Conservation (phyloP, 2,113 vertebrate species). For the Clupea harengus region DNA sequence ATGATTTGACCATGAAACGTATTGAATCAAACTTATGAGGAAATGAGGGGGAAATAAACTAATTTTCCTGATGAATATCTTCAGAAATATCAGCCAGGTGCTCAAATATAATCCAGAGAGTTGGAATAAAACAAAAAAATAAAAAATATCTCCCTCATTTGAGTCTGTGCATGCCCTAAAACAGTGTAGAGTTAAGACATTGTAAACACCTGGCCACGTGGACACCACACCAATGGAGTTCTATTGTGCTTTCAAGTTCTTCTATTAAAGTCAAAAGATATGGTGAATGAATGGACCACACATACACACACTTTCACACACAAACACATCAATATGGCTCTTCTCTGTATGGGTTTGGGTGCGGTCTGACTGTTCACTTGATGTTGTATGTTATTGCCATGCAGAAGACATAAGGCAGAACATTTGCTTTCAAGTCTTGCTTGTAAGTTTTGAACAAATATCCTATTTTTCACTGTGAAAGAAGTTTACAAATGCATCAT, state of each 20-base stretch:
- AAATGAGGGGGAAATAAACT: background rate
- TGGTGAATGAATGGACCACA: background rate
- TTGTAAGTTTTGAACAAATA: background rate
- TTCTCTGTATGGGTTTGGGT: background rate
- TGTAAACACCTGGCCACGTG: background rate
- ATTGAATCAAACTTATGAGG: background rate
- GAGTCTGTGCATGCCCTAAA: background rate
- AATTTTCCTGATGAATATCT: background rate
- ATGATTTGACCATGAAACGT: background rate
- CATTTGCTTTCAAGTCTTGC: background rate
- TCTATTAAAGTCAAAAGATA: background rate
- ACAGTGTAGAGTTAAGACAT: background rate
- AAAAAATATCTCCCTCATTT: background rate
- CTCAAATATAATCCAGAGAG: background rate
- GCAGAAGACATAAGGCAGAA: constrained; percentile 11
- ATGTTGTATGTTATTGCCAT: constrained; percentile 5
- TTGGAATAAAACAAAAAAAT: background rate
- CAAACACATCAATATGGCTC: constrained; percentile 8
- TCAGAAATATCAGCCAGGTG: background rate
- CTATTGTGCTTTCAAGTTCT: constrained; percentile 12
- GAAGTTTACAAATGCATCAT: background rate
- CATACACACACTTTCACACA: background rate
- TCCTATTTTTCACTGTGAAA: background rate
- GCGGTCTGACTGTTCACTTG: background rate
- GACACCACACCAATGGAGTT: constrained; percentile 5